Conservation (phyloP, 2,888 invertebrate genomes). For the Cremastobaeus sp. region DNA sequence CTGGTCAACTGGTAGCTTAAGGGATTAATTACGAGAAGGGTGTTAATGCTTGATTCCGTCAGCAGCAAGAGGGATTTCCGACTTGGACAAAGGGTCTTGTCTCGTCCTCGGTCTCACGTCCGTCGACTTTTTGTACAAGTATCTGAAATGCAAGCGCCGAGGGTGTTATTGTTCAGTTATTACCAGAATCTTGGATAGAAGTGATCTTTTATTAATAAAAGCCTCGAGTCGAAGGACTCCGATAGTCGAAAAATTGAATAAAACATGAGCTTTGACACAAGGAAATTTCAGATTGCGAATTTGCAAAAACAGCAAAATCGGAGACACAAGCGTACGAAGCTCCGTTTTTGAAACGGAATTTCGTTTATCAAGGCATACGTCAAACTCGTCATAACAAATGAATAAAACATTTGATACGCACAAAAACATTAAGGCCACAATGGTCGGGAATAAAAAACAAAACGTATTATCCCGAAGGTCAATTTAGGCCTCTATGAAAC, state of each 20-base stretch:
- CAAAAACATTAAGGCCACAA: not conserved
- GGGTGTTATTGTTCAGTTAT: not conserved
- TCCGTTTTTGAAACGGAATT: too few relatives aligned
- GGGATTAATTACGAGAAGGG: constrained; percentile 77
- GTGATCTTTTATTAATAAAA: too few relatives aligned
- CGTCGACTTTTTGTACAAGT: constrained; percentile 37
- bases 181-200: too few relatives aligned
- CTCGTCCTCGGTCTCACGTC: constrained; percentile 61
- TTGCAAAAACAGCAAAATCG: too few relatives aligned
- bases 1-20: constrained; percentile 73
- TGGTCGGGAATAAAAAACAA: not conserved
- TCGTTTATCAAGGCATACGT: too few relatives aligned
- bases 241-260: too few relatives aligned
- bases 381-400: not conserved
- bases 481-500: constrained; percentile 1
- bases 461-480: constrained; percentile 9
- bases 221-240: too few relatives aligned
- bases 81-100: constrained; percentile 64
- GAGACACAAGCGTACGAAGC: too few relatives aligned
- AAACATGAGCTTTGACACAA: too few relatives aligned
- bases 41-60: constrained; percentile 75
- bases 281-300: too few relatives aligned
- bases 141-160: constrained; percentile 1
- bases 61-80: constrained; percentile 68
- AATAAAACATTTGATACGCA: constrained; percentile 8